Evolutionary conservation across 2,888 invertebrate species (phyloP).

Genomic region (Chloromyia formosa): DNA sequence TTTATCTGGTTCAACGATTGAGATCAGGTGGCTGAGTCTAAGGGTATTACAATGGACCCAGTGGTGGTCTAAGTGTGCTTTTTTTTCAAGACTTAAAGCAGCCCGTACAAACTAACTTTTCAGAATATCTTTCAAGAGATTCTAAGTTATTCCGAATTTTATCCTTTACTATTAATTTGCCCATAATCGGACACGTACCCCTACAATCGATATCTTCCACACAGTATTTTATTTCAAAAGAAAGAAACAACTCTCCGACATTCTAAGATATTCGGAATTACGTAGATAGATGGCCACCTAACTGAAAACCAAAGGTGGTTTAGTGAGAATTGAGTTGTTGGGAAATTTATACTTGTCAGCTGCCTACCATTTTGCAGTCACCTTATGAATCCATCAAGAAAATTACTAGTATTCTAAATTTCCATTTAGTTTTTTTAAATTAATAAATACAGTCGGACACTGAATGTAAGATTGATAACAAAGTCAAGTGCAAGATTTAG

Average conservation of each 20-base stretch:
- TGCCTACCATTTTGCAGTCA: conserved; percentile 3
- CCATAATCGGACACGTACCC: too few species aligned
- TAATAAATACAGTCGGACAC: conserved; percentile 12
- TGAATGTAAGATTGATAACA: conserved; percentile 17
- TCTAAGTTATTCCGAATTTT: too few species aligned
- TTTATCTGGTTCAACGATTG: too few species aligned
- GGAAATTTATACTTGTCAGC: conserved; percentile 36
- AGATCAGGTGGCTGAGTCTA: too few species aligned
- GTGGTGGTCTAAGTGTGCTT: too few species aligned
- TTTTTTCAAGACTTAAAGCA: too few species aligned
- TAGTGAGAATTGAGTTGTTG: conserved; percentile 34
- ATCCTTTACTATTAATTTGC: too few species aligned
- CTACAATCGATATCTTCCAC: too few species aligned
- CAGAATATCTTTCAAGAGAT: too few species aligned
- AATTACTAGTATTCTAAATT: conserved; percentile 24
- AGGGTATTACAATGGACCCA: too few species aligned
- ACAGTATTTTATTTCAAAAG: too few species aligned
- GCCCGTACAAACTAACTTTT: too few species aligned
- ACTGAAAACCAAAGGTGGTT: not conserved
- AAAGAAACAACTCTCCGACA: not conserved
- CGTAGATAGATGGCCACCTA: not conserved
- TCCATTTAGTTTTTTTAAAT: conserved; percentile 17
- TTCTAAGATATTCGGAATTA: not conserved
- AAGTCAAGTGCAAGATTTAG: not conserved
- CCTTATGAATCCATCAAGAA: not conserved